phyloP scores from a whole-genome alignment of 2,113 vertebrate genomes.

The Oncorhynchus clarkii region DNA sequence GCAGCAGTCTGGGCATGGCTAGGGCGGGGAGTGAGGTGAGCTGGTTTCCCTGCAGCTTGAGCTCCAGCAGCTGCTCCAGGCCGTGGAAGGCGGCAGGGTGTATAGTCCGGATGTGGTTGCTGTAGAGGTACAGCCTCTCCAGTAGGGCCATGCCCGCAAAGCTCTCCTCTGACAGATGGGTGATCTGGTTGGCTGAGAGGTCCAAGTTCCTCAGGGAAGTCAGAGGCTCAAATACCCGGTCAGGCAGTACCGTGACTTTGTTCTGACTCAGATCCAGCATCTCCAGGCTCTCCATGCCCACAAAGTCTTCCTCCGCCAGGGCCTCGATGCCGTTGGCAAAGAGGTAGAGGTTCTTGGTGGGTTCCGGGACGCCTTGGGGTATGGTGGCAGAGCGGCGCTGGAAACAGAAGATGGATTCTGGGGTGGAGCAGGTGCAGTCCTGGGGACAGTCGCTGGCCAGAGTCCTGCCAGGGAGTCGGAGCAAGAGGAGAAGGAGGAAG shows the following conservation, averaged over 20 bases:
- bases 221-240: constrained; percentile 82
- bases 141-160: constrained; percentile 84
- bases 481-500: constrained; percentile 56
- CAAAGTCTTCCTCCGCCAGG: constrained; percentile 77
- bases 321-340: constrained; percentile 87
- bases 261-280: constrained; percentile 95
- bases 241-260: constrained; percentile 81
- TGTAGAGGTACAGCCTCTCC: constrained; percentile 90
- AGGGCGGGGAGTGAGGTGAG: constrained; percentile 78
- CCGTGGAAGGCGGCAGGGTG: constrained; percentile 83
- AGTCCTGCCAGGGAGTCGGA: constrained; percentile 45
- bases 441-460: constrained; percentile 61
- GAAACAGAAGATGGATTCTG: constrained; percentile 67
- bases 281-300: constrained; percentile 75
- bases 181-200: constrained; percentile 89
- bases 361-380: constrained; percentile 73
- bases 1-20: constrained; percentile 80
- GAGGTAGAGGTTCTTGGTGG: constrained; percentile 79
- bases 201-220: constrained; percentile 87
- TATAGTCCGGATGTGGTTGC: constrained; percentile 84
- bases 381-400: constrained; percentile 66
- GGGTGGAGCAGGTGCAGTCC: constrained; percentile 59
- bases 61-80: constrained; percentile 84
- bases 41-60: constrained; percentile 90
- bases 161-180: constrained; percentile 83